phyloP scores from a whole-genome alignment of 2,797 vertebrate genomes.

The Enteromius unitaeniatus region DNA sequence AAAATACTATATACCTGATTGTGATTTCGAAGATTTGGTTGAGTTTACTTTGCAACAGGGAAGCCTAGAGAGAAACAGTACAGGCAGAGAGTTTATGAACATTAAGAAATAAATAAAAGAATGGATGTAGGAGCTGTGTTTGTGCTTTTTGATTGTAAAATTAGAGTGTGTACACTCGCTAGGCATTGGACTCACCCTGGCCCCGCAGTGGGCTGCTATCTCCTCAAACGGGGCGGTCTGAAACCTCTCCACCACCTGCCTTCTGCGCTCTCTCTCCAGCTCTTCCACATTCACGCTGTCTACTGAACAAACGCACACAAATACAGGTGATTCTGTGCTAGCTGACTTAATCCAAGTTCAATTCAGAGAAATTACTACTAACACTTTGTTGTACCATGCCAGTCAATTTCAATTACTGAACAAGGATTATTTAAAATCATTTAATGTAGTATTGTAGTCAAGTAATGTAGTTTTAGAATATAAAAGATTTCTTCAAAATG shows the following conservation, averaged over 20 bases:
- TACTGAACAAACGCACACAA: conserved; percentile 62
- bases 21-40: conserved; percentile 90
- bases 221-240: conserved; percentile 94
- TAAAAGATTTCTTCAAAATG: not conserved
- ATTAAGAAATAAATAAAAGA: not conserved
- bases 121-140: not conserved
- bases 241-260: conserved; percentile 87
- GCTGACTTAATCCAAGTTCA: not conserved
- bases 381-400: not conserved
- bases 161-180: not conserved
- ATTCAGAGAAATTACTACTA: not conserved
- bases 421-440: not conserved
- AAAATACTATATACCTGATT: conserved; percentile 64
- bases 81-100: not conserved
- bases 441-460: not conserved
- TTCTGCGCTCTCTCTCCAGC: conserved; percentile 84
- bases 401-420: not conserved
- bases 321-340: not conserved
- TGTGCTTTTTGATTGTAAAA: conserved; percentile 5
- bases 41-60: conserved; percentile 86
- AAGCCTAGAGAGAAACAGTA: conserved; percentile 70
- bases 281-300: conserved; percentile 83
- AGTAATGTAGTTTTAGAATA: not conserved
- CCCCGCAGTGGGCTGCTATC: conserved; percentile 88
- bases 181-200: conserved; percentile 78